Base-by-base conservation (phyloP, 1,140 invertebrate species). In the Ooceraea biroi region DNA sequence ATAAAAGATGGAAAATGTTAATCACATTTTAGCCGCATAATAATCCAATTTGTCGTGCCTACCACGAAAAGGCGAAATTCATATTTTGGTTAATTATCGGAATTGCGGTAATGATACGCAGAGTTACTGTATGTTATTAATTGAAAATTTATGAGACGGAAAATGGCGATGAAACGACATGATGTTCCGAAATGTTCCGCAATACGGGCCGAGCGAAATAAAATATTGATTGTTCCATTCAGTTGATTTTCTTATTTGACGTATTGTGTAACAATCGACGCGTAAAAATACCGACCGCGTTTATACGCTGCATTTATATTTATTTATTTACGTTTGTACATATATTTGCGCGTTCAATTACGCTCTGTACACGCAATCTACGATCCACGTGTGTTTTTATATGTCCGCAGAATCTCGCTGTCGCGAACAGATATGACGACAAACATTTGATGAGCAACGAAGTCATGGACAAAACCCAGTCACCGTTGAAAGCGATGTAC, bases 391-490 rank as follows among this genome's bases (percentile, higher is more conserved):
- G 27, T n/a, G n/a, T n/a, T 65, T 65, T 19, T n/a, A 44, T 27
- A n/a, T 74, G n/a, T n/a, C n/a, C 44, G 10, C 74, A 89, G 88
- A 74, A 30, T n/a, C 80, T 89, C 27, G 85, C 78, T 36, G 50
- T 68, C 12, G 61, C 55, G 17, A 78, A 74, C 60, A 86, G 96
- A 82, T 96, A 97, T 87, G 97, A 97, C 88, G 95, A 96, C 83
- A 95, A 96, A 90, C 95, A 95, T 88, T 92, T 96, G 52, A 96
- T 96, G 80, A 96, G 95, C 90, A 97, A 97, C 92, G 96, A 97
- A 87, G 96, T 97, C 12, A 94, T 95, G 63, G 96, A 96, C 85
- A 95, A 95, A 83, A 95, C 95, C 66, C 92, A 92, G 22, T 95
- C 89, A 30, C 65, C 90, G 0, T 72, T 88, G 55, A 92, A 93